Evolutionary conservation across 2,113 vertebrate genomes (phyloP).

Genomic region (Callocephalon fimbriatum): DNA sequence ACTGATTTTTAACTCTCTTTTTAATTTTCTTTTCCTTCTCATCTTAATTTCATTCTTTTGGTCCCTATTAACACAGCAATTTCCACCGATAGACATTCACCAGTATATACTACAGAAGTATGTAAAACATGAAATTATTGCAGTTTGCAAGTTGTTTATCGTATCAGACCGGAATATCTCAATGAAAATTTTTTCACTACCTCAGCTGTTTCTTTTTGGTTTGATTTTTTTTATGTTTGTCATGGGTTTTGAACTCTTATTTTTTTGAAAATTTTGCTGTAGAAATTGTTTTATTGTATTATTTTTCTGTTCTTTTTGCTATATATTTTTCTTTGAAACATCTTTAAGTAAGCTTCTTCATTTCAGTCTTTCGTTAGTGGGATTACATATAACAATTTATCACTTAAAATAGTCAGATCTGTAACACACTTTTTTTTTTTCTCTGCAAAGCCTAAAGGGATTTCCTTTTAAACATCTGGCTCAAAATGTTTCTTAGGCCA

Average conservation of each 20-base stretch:
- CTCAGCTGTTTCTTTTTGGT: not conserved
- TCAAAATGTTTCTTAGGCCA: not conserved
- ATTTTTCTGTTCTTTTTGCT: not conserved
- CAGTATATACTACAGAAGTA: not conserved
- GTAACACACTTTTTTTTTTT: not conserved
- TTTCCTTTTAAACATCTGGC: not conserved
- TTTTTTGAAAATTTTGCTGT: not conserved
- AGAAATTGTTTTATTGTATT: not conserved
- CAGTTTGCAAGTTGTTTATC: not conserved
- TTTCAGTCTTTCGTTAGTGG: not conserved
- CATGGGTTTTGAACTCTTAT: not conserved
- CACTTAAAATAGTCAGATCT: not conserved
- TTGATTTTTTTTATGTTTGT: not conserved
- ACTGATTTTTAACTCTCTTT: not conserved
- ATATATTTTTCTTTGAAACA: not conserved
- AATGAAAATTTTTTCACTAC: not conserved
- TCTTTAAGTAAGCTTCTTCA: not conserved
- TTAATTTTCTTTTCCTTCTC: not conserved
- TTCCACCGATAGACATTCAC: not conserved
- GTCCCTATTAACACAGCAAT: not conserved
- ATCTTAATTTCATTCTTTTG: not conserved
- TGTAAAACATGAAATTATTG: not conserved
- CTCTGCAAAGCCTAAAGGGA: not conserved
- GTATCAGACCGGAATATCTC: not conserved
- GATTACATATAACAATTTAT: not conserved